These are phyloP conservation scores for Oreochromis mossambicus DNA, from an alignment of 2,797 vertebrate species.

Conservation along the genomic window DNA sequence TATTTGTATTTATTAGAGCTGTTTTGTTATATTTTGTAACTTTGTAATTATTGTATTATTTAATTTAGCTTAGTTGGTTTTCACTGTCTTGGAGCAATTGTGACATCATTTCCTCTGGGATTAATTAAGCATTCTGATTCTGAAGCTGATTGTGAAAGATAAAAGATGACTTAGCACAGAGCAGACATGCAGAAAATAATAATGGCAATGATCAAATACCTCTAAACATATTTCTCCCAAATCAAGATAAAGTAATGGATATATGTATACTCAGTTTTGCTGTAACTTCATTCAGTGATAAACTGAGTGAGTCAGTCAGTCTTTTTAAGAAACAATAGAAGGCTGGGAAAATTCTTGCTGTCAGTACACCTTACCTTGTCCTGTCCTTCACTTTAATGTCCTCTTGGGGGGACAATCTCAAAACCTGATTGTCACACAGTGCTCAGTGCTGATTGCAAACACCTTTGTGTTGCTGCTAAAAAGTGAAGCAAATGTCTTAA, in stretches of 20 bases:
- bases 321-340: neutral
- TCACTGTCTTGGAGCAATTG: neutral
- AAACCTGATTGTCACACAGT: constrained; percentile 48
- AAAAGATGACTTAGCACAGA: constrained; percentile 28
- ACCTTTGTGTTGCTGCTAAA: constrained; percentile 38
- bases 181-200: neutral
- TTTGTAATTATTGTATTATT: neutral
- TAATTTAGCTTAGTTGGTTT: neutral
- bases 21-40: neutral
- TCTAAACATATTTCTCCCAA: neutral
- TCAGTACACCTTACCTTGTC: neutral
- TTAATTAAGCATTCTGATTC: neutral
- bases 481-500: constrained; percentile 39
- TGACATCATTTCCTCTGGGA: neutral
- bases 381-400: neutral
- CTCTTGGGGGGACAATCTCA: constrained; percentile 4
- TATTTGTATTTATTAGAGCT: neutral
- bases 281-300: neutral
- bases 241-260: neutral
- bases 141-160: neutral
- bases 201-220: neutral
- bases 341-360: neutral
- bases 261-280: neutral
- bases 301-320: neutral
- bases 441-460: constrained; percentile 33